These are phyloP conservation scores for Rhinogobio ventralis DNA, from an alignment of 2,797 vertebrate species.

Conservation along the genomic window DNA sequence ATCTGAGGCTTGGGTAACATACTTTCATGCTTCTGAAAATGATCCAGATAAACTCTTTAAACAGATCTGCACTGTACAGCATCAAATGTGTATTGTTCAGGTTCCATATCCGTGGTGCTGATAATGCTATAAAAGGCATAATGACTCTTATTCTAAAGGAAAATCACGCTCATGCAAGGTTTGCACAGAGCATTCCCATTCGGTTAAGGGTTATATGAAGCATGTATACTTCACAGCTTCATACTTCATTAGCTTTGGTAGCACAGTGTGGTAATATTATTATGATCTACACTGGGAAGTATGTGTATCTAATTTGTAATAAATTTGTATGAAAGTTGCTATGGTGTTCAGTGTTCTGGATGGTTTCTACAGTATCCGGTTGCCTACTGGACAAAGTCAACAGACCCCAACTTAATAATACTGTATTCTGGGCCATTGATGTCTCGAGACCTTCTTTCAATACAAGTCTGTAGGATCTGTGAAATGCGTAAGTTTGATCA, in stretches of 20 bases:
- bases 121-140: constrained; percentile 16
- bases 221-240: neutral
- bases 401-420: neutral
- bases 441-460: neutral
- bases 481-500: neutral
- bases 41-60: constrained; percentile 5
- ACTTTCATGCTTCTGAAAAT: constrained; percentile 34
- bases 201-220: neutral
- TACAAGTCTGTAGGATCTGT: neutral
- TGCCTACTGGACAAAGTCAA: neutral
- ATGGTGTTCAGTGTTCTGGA: neutral
- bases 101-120: constrained; percentile 16
- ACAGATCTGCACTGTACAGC: neutral
- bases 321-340: neutral
- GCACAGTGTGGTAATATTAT: neutral
- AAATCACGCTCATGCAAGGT: neutral
- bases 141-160: neutral
- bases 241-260: neutral
- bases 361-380: neutral
- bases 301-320: constrained; percentile 17
- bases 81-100: constrained; percentile 29
- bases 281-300: constrained; percentile 13
- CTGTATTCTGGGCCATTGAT: neutral
- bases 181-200: neutral
- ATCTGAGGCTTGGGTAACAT: constrained; percentile 23